Evolutionary conservation across 1,140 invertebrate genomes (phyloP), one percentile per base, ranked within the genome.

Genomic region (Asobara japonica): DNA sequence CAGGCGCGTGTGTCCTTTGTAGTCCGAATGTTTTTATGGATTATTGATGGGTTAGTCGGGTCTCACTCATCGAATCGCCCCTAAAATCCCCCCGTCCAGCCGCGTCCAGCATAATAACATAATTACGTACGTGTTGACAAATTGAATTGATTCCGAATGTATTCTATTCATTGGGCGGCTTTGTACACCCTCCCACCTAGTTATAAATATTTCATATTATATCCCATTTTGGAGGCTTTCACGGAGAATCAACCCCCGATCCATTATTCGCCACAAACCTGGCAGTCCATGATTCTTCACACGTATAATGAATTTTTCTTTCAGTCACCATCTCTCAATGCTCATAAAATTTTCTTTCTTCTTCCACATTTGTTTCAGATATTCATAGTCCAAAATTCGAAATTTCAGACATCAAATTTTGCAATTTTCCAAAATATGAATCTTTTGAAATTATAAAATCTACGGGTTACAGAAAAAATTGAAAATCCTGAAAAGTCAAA

Each of bases 171-270:
- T 74, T 36, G 68, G 33, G 48, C 51, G 22, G 33, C 36, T 29
- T 51, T 18, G 30, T 38, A 41, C 65, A 31, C 66, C 65, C 69
- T 62, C 62, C 30, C 62, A 69, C 65, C 38, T 74, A 51, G 70
- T 77, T 79, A 87, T 88, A 86, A 88, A 88, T 87, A 87, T 88
- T 87, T 86, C 86, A 88, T 86, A 82, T 41, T 48, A 69, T 69
- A 60, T 61, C 31, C 67, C 36, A 33, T 27, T 29, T 30, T 31
- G 33, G 31, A 20, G 70, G 64, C 29, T 33, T 30, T 38, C 51
- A 65, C 33, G 33, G 27, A 25, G 61, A 72, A 80, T 67, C 79
- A 62, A 72, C 72, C 76, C 69, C 71, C 22, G 22, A 56, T 10
- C 25, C 51, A 56, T 56, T 56, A 56, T 56, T 56, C 13, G 51